These are phyloP conservation scores for Pristionchus pacificus DNA, from an alignment of 1,140 invertebrate genomes.

Conservation along the genomic window DNA sequence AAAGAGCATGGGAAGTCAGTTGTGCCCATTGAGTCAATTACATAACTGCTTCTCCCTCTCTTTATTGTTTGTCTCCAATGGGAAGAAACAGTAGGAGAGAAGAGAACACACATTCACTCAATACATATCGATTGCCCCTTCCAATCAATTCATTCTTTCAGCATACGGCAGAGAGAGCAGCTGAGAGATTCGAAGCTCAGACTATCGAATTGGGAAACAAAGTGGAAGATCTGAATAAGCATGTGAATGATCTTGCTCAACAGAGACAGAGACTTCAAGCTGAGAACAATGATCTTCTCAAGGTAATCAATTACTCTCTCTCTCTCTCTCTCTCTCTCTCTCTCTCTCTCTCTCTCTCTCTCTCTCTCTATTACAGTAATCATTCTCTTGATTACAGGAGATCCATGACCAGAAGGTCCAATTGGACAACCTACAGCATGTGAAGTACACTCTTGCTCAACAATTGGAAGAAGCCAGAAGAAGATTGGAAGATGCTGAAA, in stretches of 20 bases:
- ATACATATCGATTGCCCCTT: no score
- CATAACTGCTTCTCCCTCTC: no score
- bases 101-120: no score
- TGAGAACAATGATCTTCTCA: slow-evolving; percentile 89
- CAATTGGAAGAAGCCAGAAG: slow-evolving; percentile 88
- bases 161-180: slow-evolving; percentile 75
- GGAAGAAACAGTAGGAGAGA: no score
- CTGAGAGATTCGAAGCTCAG: slow-evolving; percentile 81
- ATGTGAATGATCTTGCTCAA: slow-evolving; percentile 86
- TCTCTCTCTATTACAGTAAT: neutral
- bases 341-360: neutral
- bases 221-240: slow-evolving; percentile 86
- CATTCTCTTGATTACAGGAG: slow-evolving; percentile 59
- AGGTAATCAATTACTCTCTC: slow-evolving; percentile 58
- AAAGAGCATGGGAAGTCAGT: no score
- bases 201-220: slow-evolving; percentile 84
- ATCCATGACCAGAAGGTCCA: slow-evolving; percentile 75
- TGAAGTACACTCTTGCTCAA: slow-evolving; percentile 77
- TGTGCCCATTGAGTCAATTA: no score
- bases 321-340: neutral
- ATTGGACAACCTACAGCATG: slow-evolving; percentile 67
- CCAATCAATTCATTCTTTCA: no score
- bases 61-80: no score
- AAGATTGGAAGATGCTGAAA: slow-evolving; percentile 87
- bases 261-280: slow-evolving; percentile 60